phyloP scores from a whole-genome alignment of 2,888 invertebrate species.

The Hesperia comma region DNA sequence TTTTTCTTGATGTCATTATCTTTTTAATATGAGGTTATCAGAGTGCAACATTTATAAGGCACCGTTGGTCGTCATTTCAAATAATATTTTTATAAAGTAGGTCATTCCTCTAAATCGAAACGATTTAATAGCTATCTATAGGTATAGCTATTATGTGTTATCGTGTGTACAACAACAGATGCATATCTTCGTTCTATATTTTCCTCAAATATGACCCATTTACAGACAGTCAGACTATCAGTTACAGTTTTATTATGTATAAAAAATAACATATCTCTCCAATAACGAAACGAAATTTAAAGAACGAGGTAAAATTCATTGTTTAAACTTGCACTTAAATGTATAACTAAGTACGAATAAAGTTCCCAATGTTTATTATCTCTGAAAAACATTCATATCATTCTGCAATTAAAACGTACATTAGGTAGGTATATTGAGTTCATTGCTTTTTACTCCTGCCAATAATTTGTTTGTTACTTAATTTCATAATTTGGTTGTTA shows the following conservation, averaged over 20 bases:
- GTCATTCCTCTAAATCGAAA: constrained; percentile 15
- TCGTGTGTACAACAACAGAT: not conserved
- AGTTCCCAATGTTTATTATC: constrained; percentile 30
- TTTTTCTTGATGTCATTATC: constrained; percentile 45
- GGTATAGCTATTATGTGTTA: not conserved
- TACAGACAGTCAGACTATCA: too few relatives aligned
- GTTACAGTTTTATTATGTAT: too few relatives aligned
- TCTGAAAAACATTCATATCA: constrained; percentile 28
- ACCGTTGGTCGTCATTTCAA: constrained; percentile 42
- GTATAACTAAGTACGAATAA: not conserved
- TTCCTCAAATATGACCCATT: too few relatives aligned
- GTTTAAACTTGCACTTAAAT: not conserved
- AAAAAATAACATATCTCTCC: too few relatives aligned
- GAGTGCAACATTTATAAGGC: constrained; percentile 48
- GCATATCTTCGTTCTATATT: too few relatives aligned
- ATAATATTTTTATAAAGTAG: constrained; percentile 19
- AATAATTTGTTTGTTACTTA: constrained; percentile 28
- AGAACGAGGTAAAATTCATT: too few relatives aligned
- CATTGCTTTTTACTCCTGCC: constrained; percentile 40
- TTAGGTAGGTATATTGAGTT: constrained; percentile 47
- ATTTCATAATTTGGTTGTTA: constrained; percentile 15
- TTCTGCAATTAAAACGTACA: constrained; percentile 42
- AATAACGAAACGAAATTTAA: too few relatives aligned
- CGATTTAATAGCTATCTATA: not conserved
- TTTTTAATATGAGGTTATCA: constrained; percentile 47